Base-by-base conservation (phyloP, 2,888 invertebrate species). In the Eubasilissa splendida region DNA sequence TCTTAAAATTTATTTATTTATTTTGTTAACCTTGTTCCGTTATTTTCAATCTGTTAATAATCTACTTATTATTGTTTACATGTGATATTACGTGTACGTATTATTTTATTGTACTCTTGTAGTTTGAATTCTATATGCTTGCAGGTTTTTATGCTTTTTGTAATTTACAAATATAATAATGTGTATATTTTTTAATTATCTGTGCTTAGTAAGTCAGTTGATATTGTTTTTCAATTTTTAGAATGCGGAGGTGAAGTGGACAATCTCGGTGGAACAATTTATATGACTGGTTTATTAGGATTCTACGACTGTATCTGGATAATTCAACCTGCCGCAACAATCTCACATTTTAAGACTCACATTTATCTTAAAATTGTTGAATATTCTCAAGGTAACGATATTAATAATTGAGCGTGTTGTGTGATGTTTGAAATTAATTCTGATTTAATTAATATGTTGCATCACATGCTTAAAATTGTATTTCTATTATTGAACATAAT, bases 281-380 rank as follows among this genome's bases (percentile, higher is more conserved):
- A 68, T 52, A 84, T 84, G 82, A 71, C 80, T 9, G 80, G 71
- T 53, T 12, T 82, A n/a, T 54, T 68, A 50, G 84, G 84, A 5
- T 76, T 56, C n/a, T 83, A 81, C 60, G 84, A 84, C 63, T 84
- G 84, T 60, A 73, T 81, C 52, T 84, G 84, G 84, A 84, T 80
- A 8, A 80, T 84, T 7, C 82, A 81, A 59, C 82, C 84, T 0
- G 63, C 78, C 9, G 31, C 52, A 33, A 65, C 74, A 4, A 75
- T 82, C 70, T 79, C 82, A 12, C 77, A 82, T 63, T 81, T 81
- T 52, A 84, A 84, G 80, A 84, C 84, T 52, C 82, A 84, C 70
- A 71, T 84, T 10, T 84, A 84, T 66, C 76, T 84, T 12, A 84
- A 82, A 68, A 70, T 84, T 56, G 22, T 82, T 3, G 77, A 81